These are phyloP conservation scores for Epizoanthus stellaris DNA, from an alignment of 92 coral and sea anemone species.

Conservation along the genomic window DNA sequence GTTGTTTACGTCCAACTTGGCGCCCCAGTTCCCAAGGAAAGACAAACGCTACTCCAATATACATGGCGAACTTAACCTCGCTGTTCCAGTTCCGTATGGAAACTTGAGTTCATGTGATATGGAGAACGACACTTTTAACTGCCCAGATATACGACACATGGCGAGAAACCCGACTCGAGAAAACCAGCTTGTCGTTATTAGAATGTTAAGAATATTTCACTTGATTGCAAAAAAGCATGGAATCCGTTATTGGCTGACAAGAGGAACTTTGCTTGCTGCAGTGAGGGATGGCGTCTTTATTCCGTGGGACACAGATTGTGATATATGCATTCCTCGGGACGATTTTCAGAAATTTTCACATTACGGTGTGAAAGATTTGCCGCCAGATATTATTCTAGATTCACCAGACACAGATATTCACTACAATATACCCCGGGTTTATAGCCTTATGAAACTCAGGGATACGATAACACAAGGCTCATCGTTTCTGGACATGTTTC, in stretches of 20 bases:
- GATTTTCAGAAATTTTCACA: background rate
- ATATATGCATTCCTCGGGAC: constrained; percentile 2
- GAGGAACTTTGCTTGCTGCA: constrained; percentile 5
- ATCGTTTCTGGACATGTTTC: constrained; percentile 4
- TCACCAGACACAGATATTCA: background rate
- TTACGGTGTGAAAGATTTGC: constrained; percentile 13
- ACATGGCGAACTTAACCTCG: background rate
- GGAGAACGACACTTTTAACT: background rate
- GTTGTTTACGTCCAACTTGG: background rate
- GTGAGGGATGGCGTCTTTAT: constrained; percentile 14
- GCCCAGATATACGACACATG: constrained; percentile 21
- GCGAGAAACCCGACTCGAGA: background rate
- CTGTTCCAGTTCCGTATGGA: constrained; percentile 1
- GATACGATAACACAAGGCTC: background rate
- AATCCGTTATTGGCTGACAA: constrained; percentile 12
- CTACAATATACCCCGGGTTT: constrained; percentile 13
- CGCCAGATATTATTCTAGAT: background rate
- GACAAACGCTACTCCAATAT: background rate
- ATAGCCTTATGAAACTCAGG: constrained; percentile 20
- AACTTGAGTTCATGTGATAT: constrained; percentile 20
- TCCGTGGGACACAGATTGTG: constrained; percentile 20
- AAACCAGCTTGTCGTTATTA: constrained; percentile 8
- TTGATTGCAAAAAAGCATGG: constrained; percentile 14
- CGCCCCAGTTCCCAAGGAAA: background rate
- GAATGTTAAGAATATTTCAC: constrained; percentile 18